phyloP scores from a whole-genome alignment of 2,888 invertebrate species.

The Mycalesis mineus region DNA sequence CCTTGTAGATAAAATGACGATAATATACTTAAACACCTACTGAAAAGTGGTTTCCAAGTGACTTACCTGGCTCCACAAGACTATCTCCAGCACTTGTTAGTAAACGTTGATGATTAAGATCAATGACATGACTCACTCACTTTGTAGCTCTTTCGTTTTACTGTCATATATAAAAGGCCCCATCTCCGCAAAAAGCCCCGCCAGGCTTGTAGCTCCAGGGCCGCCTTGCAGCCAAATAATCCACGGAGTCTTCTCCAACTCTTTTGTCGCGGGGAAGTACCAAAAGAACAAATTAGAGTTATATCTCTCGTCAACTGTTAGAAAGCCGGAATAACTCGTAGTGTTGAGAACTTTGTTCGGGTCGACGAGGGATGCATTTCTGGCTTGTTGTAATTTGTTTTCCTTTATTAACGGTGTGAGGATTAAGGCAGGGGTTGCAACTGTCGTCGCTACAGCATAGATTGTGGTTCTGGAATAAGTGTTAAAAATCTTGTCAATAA shows the following conservation, averaged over 20 bases:
- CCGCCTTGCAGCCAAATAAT: constrained; percentile 94
- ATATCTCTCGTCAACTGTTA: constrained; percentile 83
- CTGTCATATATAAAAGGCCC: constrained; percentile 46
- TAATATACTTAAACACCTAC: too few relatives aligned
- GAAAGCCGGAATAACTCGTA: constrained; percentile 69
- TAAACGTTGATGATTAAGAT: too few relatives aligned
- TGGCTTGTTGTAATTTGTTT: constrained; percentile 45
- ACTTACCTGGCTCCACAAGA: too few relatives aligned
- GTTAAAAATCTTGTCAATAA: background rate
- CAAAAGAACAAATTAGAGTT: constrained; percentile 90
- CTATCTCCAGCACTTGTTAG: too few relatives aligned
- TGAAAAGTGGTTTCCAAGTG: too few relatives aligned
- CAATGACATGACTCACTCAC: constrained; percentile 5
- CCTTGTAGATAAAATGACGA: too few relatives aligned
- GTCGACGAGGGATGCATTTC: constrained; percentile 46
- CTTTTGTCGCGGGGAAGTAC: constrained; percentile 83
- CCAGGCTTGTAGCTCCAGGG: constrained; percentile 83
- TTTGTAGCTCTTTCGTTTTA: constrained; percentile 6
- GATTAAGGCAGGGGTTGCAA: constrained; percentile 50
- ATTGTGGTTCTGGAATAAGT: constrained; percentile 16
- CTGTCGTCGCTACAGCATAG: constrained; percentile 10
- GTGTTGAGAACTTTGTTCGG: constrained; percentile 51
- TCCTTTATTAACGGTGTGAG: constrained; percentile 51
- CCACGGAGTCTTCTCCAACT: constrained; percentile 76
- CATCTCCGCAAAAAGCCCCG: constrained; percentile 61